Base-by-base conservation (phyloP, 2,113 vertebrate species). In the Ramphastos sulfuratus region DNA sequence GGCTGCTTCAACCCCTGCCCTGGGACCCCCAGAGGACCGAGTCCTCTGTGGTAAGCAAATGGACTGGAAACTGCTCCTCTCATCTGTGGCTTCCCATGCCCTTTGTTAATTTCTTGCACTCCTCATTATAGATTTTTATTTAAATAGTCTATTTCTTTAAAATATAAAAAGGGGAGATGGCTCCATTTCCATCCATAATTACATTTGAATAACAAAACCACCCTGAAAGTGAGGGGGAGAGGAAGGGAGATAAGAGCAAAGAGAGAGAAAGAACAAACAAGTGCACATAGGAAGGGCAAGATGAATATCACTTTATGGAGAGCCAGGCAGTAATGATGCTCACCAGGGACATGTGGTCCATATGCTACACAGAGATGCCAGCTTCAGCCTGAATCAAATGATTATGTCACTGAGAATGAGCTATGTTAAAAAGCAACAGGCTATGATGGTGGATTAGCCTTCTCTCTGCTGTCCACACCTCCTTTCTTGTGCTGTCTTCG, bases 191-290 rank as follows among this genome's bases (percentile, higher is more conserved):
- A 90, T 52, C 82, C 59, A 30, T 78, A 95, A 97, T 92, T 85
- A 94, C 70, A 90, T 92, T 17, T 93, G 87, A 96, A 93, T 95
- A 95, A 84, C 81, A 95, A 85, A 96, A 89, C 2, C 31, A 59
- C 50, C 61, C 44, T 7, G 52, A 76, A 92, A 92, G 81, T n/a
- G 31, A 80, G 20, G 18, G 15, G 54, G 59, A 55, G 13, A 90
- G 42, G 23, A 80, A 11, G 12, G 28, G 27, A 89, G 7, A 71
- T 52, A 83, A 80, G 54, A 31, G 28, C 2, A 5, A 79, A 67
- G 20, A 55, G 48, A 85, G 30, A 88, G 65, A 81, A 79, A 31
- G 25, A 87, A 79, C 0, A 6, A 93, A 55, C 30, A 76, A 84
- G 60, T 54, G 54, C 37, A 74, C 9, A 42, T 2, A 4, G 46